Conservation (phyloP, 2,888 invertebrate genomes). For the Pasiphila rectangulata region DNA sequence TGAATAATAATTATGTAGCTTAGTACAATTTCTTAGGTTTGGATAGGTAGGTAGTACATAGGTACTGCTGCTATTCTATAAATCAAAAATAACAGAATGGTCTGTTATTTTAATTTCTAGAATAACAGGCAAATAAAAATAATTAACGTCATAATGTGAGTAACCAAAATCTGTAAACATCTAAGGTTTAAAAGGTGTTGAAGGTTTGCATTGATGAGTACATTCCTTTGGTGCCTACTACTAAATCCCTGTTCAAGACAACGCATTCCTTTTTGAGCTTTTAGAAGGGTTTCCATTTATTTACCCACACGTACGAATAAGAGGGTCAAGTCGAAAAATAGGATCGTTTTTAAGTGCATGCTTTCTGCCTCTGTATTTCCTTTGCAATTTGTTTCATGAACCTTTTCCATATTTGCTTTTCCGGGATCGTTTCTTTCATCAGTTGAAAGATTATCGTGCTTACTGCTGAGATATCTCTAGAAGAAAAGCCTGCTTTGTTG, state of each 20-base stretch:
- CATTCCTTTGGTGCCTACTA: no score
- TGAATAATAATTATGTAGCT: no score
- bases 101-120: no score
- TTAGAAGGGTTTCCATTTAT: constrained; percentile 30
- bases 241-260: constrained; percentile 18
- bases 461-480: constrained; percentile 4
- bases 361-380: constrained; percentile 30
- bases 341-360: constrained; percentile 34
- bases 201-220: no score
- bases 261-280: constrained; percentile 22
- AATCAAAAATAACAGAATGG: no score
- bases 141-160: no score
- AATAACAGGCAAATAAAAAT: no score
- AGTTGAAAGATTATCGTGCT: constrained; percentile 6
- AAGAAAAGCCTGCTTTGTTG: neutral
- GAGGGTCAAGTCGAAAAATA: constrained; percentile 30
- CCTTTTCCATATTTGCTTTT: constrained; percentile 25
- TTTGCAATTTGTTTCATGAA: constrained; percentile 30
- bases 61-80: no score
- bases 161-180: no score
- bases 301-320: constrained; percentile 27
- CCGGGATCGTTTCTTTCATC: constrained; percentile 17
- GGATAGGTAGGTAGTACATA: no score
- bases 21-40: no score
- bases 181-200: no score